Base-by-base conservation (phyloP, 1,140 invertebrate species). In the Drosophila trapezifrons region DNA sequence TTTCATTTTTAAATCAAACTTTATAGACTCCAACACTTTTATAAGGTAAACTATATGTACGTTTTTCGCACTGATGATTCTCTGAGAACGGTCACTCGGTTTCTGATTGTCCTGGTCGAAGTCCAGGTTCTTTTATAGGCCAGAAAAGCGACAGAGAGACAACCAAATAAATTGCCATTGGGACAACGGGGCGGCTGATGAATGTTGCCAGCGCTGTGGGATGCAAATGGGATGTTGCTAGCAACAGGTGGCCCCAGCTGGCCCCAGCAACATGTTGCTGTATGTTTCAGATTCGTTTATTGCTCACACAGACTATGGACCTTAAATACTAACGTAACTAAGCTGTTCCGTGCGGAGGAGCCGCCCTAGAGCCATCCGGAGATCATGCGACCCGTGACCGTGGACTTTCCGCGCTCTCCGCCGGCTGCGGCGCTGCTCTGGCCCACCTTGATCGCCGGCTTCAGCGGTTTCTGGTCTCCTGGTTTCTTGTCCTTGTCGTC, bases 311-410 rank as follows among this genome's bases (percentile, higher is more conserved):
- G 25, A 59, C 38, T 40, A 35, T 25, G 35, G 46, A 35, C 22
- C 65, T 52, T 69, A 69, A 27, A 15, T 9, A 22, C 35, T 35
- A 52, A 25, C 20, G 27, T 66, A 69, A 52, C 25, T 42, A 37
- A 20, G 45, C 35, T 63, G 18, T 3, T 37, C 15, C 58, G 12
- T 8, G 8, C n/a, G 27, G 29, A 18, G 27, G 27, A 43, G 20
- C 6, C 8, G 25, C 9, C 20, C 18, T 84, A 87, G 10, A 92
- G 70, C 91, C 91, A 92, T 38, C 91, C 91, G 20, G 91, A 92
- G 46, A 92, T 92, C 91, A 92, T 92, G 59, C 91, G 89, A n/a
- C 91, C 91, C 2, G 91, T 92, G 29, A 92, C 91, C 17, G 90
- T 91, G 2, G 91, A 92, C 54, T 92, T 92, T 25, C 91, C 91